A percentile compares a stretch with the other conserved stretches of the same genome.
phyloP scores from a whole-genome alignment of 2,888 invertebrate species.

The Melinopterus prodromus region DNA sequence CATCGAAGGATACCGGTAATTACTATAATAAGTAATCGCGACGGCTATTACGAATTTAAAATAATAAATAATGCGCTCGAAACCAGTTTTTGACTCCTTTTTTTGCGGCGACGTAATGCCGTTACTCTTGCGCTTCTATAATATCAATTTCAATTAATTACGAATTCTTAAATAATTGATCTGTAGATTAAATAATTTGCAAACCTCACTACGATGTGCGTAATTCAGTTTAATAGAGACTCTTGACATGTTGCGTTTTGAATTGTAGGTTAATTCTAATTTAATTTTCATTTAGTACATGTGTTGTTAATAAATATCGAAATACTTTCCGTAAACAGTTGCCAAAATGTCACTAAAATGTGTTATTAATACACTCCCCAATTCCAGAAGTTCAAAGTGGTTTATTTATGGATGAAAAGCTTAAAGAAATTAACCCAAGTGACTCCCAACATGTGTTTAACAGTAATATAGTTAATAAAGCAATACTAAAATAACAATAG shows the following conservation, averaged over 20 bases:
- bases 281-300: too few relatives aligned
- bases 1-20: constrained; percentile 21
- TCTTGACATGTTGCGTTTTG: background rate
- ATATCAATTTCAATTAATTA: background rate
- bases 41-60: background rate
- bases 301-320: background rate
- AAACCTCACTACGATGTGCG: background rate
- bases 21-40: constrained; percentile 19
- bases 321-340: background rate
- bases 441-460: too few relatives aligned
- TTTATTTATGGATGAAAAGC: background rate
- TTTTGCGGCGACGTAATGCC: background rate
- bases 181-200: background rate
- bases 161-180: background rate
- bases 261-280: too few relatives aligned
- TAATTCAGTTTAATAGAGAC: background rate
- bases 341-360: background rate
- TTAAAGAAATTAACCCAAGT: too few relatives aligned
- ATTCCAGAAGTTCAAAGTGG: background rate
- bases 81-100: background rate
- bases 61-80: background rate
- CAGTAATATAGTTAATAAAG: too few relatives aligned
- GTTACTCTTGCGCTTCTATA: background rate
- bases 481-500: too few relatives aligned
- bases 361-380: background rate